Base-by-base conservation (phyloP, 37 sponge, comb jelly and placozoan species). In the Amphimedon queenslandica region DNA sequence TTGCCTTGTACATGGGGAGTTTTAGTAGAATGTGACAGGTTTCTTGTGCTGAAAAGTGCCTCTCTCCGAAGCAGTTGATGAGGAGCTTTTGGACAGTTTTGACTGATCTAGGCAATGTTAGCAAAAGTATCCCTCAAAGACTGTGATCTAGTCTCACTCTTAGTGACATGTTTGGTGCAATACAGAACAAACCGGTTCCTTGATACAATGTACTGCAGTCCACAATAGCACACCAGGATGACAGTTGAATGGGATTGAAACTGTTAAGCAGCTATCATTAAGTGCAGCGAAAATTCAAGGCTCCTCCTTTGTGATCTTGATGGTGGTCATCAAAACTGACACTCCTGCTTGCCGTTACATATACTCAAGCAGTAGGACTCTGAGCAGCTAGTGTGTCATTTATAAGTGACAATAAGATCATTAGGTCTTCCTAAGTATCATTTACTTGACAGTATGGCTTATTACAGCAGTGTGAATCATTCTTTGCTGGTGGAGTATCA, bases 181-280 rank as follows among this genome's bases (percentile, higher is more conserved):
- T 82, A 82, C 60, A 75, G 21, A 20, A 74, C 39, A n/a, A 82
- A 75, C 43, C 30, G 58, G 11, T 30, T 43, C 6, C 70, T 25
- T 1, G 82, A 82, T 4, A 82, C 55, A 69, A 69, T 67, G 64
- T 82, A 82, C 39, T 82, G 75, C 76, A 82, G 67, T 75, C 83
- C 18, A 82, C 83, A 75, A 75, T 82, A n/a, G 76, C 83, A 27
- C 83, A 57, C 83, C 83, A 82, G 23, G 63, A 61, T 4, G 71
- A 69, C 37, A 82, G 70, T 64, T 82, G 83, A 11, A 74, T 43
- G 10, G 76, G 75, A 57, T 81, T 81, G 55, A 37, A 63, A 41
- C 77, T 83, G 71, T 82, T 84, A 28, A 82, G 39, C 0, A 69
- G 28, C 70, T 63, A 69, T 82, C 83, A 75, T 82, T 82, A 1